A percentile compares a stretch with the other conserved stretches of the same genome.
These are phyloP conservation scores for Dicyrtomina minuta DNA, from an alignment of 2,888 invertebrate genomes.

Conservation along the genomic window DNA sequence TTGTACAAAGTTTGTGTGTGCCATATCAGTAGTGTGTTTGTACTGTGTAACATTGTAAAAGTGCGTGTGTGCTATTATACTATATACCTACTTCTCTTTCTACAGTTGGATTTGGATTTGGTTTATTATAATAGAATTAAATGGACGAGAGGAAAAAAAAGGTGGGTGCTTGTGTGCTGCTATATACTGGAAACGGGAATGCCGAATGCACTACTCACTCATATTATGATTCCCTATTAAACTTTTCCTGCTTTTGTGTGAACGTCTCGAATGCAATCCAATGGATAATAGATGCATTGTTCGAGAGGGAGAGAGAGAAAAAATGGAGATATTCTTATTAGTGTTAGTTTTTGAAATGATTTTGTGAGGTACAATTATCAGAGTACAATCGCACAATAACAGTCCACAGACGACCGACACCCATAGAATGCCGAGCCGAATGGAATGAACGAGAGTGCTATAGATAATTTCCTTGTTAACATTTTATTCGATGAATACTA, in stretches of 20 bases:
- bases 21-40: too few species aligned
- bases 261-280: not conserved
- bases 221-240: too few species aligned
- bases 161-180: not conserved
- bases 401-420: not conserved
- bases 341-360: not conserved
- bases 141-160: not conserved
- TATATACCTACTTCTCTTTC: too few species aligned
- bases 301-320: too few species aligned
- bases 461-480: not conserved
- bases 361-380: too few species aligned
- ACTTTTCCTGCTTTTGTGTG: constrained; percentile 1
- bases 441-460: not conserved
- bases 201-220: too few species aligned
- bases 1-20: too few species aligned
- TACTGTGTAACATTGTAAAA: too few species aligned
- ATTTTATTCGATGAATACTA: too few species aligned
- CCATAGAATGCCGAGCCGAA: not conserved
- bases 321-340: constrained; percentile 7
- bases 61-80: too few species aligned
- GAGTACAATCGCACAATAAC: not conserved
- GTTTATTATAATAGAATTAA: too few species aligned
- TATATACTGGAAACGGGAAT: not conserved
- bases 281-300: not conserved
- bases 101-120: too few species aligned